Base-by-base conservation (phyloP, 2,888 invertebrate genomes). In the Limnephilus marmoratus region DNA sequence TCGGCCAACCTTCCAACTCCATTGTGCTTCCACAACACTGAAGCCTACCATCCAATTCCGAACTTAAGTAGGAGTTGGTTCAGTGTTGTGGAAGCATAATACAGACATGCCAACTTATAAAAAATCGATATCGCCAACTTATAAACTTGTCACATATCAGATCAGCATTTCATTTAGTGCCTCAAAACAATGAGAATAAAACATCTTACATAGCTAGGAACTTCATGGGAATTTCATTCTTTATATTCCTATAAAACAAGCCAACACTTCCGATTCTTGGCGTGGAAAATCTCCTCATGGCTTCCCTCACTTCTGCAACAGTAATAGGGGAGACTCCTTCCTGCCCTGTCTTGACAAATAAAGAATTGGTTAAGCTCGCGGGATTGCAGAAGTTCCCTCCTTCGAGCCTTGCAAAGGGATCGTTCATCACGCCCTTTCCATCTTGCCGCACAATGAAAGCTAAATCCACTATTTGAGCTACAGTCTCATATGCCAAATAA, bases 401-500 rank as follows among this genome's bases (percentile, higher is more conserved):
- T 94, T 96, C 96, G 94, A 97, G 96, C 93, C 97, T 97, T 93
- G 97, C 97, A 91, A 97, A 97, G 0, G 98, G 97, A 94, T 98
- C 98, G 3, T 97, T 97, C 83, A 96, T 95, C 85, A 97, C 97
- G 94, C 97, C 97, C 93, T 96, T 97, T 82, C 97, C 97, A 95
- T 98, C 98, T 94, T 98, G 97, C 85, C 98, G 96, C 2, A 98
- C 97, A 88, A 99, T 95, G 93, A 99, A 97, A 0, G 98, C 98
- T 94, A 98, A 97, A 95, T 99, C 99, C 2, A 98, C 97, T 92
- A 99, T 97, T 95, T 98, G 98, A 0, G 99, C 99, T 12, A 99
- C 98, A 0, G 98, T 98, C 95, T 99, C 99, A 95, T 98, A 98
- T 0, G 98, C 98, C 94, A 99, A 96, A 94, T 98, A 99, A 87